Percentiles rank a stretch among this genome's conserved stretches.
These are phyloP conservation scores for Bos taurus DNA, from an alignment of 2,113 vertebrate species.

Conservation along the genomic window ARS-UCD2.0 NC_037334.1:73760001-73760500, in stretches of 20 bases:
- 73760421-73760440: background rate
- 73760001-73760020: background rate
- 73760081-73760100: background rate
- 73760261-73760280: background rate
- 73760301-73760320: background rate
- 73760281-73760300: background rate
- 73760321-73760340: background rate
- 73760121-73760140: background rate
- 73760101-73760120: background rate
- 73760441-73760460: background rate
- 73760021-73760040: background rate
- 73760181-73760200: background rate
- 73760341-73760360: background rate
- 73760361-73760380: background rate
- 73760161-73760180: background rate
- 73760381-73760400: background rate
- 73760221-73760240: background rate
- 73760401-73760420: background rate
- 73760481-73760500: background rate
- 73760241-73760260: background rate
- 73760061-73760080: background rate
- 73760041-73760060: background rate
- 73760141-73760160: background rate
- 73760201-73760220: background rate
- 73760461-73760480: background rate